phyloP scores from a whole-genome alignment of 2,113 vertebrate species.

The Pseudorasbora parva region DNA sequence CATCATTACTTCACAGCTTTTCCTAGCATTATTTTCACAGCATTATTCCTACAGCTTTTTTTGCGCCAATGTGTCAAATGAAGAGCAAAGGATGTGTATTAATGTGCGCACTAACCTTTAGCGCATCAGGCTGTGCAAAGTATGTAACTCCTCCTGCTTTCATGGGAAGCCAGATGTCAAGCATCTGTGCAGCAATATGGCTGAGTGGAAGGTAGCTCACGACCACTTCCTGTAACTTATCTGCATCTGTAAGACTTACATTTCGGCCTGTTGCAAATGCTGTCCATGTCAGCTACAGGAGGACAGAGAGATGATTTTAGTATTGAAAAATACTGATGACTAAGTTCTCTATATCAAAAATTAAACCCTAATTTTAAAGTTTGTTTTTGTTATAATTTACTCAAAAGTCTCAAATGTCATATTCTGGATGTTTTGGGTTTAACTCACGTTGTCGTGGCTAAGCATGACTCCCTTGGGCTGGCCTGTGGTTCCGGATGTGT shows the following conservation, averaged over 20 bases:
- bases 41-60: no score
- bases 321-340: not conserved
- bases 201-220: conserved; percentile 96
- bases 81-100: not conserved
- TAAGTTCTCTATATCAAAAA: not conserved
- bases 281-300: conserved; percentile 86
- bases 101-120: conserved; percentile 81
- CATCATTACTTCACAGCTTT: no score
- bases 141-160: conserved; percentile 74
- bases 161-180: conserved; percentile 88
- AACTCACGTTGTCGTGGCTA: conserved; percentile 91
- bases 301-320: not conserved
- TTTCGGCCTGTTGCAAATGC: conserved; percentile 58
- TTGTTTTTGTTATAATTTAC: not conserved
- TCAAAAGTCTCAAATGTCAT: not conserved
- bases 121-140: conserved; percentile 90
- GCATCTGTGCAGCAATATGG: conserved; percentile 90
- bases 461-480: conserved; percentile 94
- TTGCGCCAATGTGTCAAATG: not conserved
- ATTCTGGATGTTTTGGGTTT: not conserved
- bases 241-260: conserved; percentile 55
- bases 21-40: no score
- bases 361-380: not conserved
- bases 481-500: conserved; percentile 90
- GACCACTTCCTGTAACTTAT: conserved; percentile 78